Conservation (phyloP, 2,797 vertebrate species). For the Sciurus vulgaris region DNA sequence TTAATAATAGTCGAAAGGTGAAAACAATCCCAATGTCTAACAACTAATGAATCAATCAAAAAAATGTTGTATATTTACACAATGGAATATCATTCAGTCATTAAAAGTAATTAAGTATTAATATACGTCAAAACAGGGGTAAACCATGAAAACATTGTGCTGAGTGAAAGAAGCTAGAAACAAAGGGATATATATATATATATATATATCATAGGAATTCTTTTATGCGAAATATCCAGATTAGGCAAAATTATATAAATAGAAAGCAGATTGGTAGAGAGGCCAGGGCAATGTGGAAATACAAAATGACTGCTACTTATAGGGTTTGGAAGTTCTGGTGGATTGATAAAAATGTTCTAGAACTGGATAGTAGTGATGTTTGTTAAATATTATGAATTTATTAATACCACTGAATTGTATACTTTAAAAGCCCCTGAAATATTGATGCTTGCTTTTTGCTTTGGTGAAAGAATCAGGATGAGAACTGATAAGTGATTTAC, state of each 20-base stretch:
- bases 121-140: neutral
- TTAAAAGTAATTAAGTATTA: neutral
- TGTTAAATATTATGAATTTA: neutral
- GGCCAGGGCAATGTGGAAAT: neutral
- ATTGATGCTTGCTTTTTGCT: too few relatives aligned
- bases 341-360: neutral
- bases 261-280: neutral
- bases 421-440: neutral
- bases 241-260: neutral
- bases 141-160: neutral
- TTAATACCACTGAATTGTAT: neutral
- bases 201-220: neutral
- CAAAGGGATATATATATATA: neutral
- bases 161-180: neutral
- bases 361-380: neutral
- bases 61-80: neutral
- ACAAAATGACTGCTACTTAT: neutral
- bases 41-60: neutral
- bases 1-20: neutral
- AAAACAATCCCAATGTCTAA: neutral
- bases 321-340: neutral
- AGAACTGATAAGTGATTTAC: too few relatives aligned
- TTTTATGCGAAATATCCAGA: neutral
- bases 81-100: neutral
- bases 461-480: too few relatives aligned